A percentile compares a stretch with the other conserved stretches of the same genome.
phyloP scores from a whole-genome alignment of 2,888 invertebrate species.

The Clanis bilineata region DNA sequence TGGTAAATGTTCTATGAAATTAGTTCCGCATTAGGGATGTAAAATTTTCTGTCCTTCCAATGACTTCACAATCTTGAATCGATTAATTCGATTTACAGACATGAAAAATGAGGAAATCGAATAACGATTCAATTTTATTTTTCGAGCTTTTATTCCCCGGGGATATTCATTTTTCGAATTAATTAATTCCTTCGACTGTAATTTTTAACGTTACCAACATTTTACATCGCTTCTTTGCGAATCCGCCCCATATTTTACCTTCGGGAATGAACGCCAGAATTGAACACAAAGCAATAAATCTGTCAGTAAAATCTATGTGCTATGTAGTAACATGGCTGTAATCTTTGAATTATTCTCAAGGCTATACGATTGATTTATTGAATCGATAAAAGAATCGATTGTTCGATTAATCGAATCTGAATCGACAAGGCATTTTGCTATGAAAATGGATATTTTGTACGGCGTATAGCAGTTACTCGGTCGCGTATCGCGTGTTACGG shows the following conservation, averaged over 20 bases:
- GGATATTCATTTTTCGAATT: too few species aligned
- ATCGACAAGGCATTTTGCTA: background rate
- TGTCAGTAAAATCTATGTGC: background rate
- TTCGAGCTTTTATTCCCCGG: too few species aligned
- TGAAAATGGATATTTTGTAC: constrained; percentile 16
- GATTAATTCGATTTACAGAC: too few species aligned
- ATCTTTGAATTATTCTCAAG: background rate
- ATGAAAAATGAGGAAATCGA: too few species aligned
- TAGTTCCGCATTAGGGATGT: background rate
- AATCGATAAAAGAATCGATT: background rate
- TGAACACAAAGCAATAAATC: background rate
- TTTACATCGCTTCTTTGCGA: too few species aligned
- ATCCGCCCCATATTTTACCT: too few species aligned
- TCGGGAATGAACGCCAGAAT: too few species aligned
- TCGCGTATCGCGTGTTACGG: constrained; percentile 56
- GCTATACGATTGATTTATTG: background rate
- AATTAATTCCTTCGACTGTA: too few species aligned
- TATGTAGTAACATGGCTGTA: background rate
- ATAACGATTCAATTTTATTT: too few species aligned
- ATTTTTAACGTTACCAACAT: too few species aligned
- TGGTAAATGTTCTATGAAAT: background rate
- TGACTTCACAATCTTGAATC: background rate
- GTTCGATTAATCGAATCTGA: background rate
- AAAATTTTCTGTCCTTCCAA: background rate
- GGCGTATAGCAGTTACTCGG: constrained; percentile 31